A percentile compares a stretch with the other conserved stretches of the same genome.
Conservation (phyloP, 1,140 invertebrate genomes). For the Lethrus apterus region DNA sequence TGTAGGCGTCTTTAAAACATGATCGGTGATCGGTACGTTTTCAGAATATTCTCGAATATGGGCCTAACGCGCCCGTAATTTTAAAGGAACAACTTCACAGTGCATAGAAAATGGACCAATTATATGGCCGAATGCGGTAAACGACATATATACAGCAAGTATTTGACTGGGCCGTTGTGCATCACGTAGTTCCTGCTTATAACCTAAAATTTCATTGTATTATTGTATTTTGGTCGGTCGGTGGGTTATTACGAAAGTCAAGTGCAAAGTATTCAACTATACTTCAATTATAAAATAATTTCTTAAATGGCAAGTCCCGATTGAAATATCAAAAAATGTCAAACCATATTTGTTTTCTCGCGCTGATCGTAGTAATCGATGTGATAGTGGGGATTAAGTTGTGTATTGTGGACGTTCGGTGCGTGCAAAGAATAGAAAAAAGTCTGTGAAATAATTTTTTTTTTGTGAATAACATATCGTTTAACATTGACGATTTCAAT, state of each 20-base stretch:
- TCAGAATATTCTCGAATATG: too few species aligned
- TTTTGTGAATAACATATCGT: slow-evolving; percentile 1
- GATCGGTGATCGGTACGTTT: too few species aligned
- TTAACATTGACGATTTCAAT: too few species aligned
- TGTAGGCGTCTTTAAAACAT: too few species aligned
- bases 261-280: neutral
- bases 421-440: slow-evolving; percentile 1
- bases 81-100: too few species aligned
- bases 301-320: neutral
- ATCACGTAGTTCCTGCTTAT: slow-evolving; percentile 8
- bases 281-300: neutral
- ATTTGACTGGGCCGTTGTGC: slow-evolving; percentile 2
- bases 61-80: too few species aligned
- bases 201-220: too few species aligned
- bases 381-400: slow-evolving; percentile 4
- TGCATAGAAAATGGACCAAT: too few species aligned
- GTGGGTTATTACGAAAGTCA: slow-evolving; percentile 4
- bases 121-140: too few species aligned
- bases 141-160: too few species aligned
- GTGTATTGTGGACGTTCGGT: slow-evolving; percentile 10
- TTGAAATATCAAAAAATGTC: too few species aligned
- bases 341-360: slow-evolving; percentile 10
- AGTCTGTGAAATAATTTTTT: slow-evolving; percentile 2
- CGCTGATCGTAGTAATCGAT: slow-evolving; percentile 2
- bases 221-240: too few species aligned